Conservation (phyloP, 2,888 invertebrate species). For the Apamea epomidion region DNA sequence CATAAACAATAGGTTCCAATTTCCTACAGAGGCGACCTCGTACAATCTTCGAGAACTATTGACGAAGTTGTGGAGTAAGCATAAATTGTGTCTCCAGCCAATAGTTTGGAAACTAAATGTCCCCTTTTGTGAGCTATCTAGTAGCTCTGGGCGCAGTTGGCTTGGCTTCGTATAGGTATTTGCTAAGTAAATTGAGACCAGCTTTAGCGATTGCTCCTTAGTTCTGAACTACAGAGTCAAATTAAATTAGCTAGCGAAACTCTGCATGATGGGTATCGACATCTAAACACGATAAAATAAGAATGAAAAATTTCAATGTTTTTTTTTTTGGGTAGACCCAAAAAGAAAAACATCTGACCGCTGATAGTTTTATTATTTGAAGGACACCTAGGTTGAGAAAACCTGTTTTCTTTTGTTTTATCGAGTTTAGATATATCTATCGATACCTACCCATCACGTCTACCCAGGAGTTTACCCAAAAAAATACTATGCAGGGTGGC, state of each 20-base stretch:
- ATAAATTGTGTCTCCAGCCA: constrained; percentile 80
- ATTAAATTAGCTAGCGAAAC: not conserved
- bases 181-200: constrained; percentile 75
- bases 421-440: no score
- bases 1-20: constrained; percentile 81
- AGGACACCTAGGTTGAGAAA: no score
- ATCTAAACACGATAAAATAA: not conserved
- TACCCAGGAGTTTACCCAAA: no score
- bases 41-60: constrained; percentile 74
- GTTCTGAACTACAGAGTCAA: constrained; percentile 57
- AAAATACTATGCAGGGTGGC: no score
- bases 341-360: no score
- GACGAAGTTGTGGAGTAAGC: constrained; percentile 77
- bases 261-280: not conserved
- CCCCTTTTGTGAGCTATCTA: constrained; percentile 77
- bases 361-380: no score
- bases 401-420: no score
- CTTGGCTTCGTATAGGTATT: constrained; percentile 70
- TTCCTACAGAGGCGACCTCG: constrained; percentile 71
- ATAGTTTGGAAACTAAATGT: constrained; percentile 79
- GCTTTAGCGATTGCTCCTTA: constrained; percentile 69
- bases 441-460: no score
- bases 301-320: no score
- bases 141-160: constrained; percentile 75
- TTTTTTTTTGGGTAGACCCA: no score